Evolutionary conservation across 2,888 invertebrate genomes (phyloP).

Genomic region (Sipha maydis): DNA sequence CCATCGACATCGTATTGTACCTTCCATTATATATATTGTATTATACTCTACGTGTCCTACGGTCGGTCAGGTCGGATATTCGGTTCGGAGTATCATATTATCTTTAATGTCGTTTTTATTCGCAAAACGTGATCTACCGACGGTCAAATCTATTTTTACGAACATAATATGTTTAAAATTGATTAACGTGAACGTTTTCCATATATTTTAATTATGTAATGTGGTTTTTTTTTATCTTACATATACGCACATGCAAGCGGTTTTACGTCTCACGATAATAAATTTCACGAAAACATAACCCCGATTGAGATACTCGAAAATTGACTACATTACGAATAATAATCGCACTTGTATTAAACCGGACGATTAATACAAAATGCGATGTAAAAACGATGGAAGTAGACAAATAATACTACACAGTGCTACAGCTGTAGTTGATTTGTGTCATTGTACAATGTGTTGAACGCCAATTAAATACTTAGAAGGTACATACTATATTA

Average conservation of each 20-base stretch:
- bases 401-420: background rate
- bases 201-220: background rate
- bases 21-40: background rate
- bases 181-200: background rate
- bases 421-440: background rate
- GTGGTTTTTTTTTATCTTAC: background rate
- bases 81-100: background rate
- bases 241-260: background rate
- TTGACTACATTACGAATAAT: background rate
- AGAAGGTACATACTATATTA: too few species aligned
- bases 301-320: background rate
- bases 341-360: background rate
- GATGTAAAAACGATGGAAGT: background rate
- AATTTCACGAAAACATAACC: background rate
- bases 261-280: background rate
- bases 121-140: conserved; percentile 2
- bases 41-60: background rate
- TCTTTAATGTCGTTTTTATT: background rate
- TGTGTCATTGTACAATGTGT: background rate
- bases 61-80: background rate
- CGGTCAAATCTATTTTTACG: background rate
- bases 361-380: background rate
- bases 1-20: background rate
- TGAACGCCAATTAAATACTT: background rate
- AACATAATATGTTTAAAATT: background rate